phyloP scores from a whole-genome alignment of 1,140 invertebrate species.

The Drosophila subpulchrella region DNA sequence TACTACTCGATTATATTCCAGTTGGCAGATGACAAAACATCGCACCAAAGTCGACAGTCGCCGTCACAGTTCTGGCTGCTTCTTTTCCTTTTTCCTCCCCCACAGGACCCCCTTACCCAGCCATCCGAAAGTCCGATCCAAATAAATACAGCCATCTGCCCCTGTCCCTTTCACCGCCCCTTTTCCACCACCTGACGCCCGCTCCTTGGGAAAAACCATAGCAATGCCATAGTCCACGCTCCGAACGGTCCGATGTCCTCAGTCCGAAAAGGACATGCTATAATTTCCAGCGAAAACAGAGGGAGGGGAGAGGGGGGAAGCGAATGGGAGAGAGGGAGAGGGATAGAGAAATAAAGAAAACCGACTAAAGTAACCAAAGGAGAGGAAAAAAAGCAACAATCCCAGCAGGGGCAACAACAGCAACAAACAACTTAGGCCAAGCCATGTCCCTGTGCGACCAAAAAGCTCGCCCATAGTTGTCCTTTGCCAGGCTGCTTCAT shows the following conservation, averaged over 20 bases:
- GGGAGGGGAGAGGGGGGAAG: neutral
- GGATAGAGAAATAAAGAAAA: conserved; percentile 49
- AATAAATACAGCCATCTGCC: conserved; percentile 49
- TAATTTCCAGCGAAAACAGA: conserved; percentile 75
- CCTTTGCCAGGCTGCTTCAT: conserved; percentile 54
- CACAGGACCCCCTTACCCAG: conserved; percentile 1
- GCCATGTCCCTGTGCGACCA: conserved; percentile 48
- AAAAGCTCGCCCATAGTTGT: conserved; percentile 76
- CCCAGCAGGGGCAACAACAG: conserved; percentile 46
- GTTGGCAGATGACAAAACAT: conserved; percentile 77
- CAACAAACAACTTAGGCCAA: conserved; percentile 78
- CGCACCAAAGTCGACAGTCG: conserved; percentile 50
- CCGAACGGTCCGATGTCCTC: conserved; percentile 50
- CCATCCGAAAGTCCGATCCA: conserved; percentile 46
- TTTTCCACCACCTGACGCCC: conserved; percentile 59
- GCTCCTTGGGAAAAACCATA: conserved; percentile 61
- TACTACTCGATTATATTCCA: conserved; percentile 76
- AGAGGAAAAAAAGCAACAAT: conserved; percentile 56
- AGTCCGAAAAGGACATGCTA: conserved; percentile 79
- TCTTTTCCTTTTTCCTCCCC: conserved; percentile 15
- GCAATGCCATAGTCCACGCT: conserved; percentile 68
- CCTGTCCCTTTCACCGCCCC: neutral
- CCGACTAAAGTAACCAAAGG: conserved; percentile 72
- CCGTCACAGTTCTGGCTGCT: conserved; percentile 41
- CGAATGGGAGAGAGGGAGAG: conserved; percentile 10